Evolutionary conservation across 2,113 vertebrate species (phyloP), one percentile per base, ranked within the genome.

Genomic region (Corvus hawaiiensis): DNA sequence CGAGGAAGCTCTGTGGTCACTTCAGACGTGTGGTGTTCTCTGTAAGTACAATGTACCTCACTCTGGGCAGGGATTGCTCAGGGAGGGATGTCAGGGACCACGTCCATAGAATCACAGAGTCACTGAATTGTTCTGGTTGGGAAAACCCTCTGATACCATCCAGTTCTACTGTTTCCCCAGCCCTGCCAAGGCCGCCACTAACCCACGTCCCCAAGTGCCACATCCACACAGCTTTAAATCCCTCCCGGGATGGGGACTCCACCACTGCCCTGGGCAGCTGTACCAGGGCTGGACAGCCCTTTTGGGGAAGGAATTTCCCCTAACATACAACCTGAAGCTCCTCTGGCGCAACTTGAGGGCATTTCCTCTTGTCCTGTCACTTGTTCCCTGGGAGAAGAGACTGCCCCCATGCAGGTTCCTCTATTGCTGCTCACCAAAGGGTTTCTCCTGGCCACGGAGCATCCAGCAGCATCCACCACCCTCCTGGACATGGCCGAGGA

Each of bases 21-120:
- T 35, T 14, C 16, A 16, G 2, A 24, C 20, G 3, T 16, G 3
- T 7, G 61, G 39, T 35, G 33, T 39, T 55, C 49, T 19, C 49
- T 11, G 0, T 10, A 5, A 19, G 49, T 4, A 7, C 32, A 44
- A 0, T 1, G 16, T 24, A 2, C 26, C 61, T 19, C 61, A 6
- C 7, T 15, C 39, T 24, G 62, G 49, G 49, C 77, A 30, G 49
- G 49, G 16, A 19, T 37, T 24, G 22, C 62, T 55, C 76, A 4
- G 49, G 76, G 61, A 52, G 49, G 37, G 11, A 11, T 35, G 48
- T 18, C 49, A 35, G 39, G 51, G 13, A 48, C 13, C 62, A 13
- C 63, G 21, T 33, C 41, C n/a, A 5, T 6, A 19, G 26, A 35
- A 18, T 44, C 39, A 8, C 2, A 4, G 27, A 13, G 35, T 39